Evolutionary conservation across 2,113 vertebrate species (phyloP).

Genomic region (Hydrolagus affinis): DNA sequence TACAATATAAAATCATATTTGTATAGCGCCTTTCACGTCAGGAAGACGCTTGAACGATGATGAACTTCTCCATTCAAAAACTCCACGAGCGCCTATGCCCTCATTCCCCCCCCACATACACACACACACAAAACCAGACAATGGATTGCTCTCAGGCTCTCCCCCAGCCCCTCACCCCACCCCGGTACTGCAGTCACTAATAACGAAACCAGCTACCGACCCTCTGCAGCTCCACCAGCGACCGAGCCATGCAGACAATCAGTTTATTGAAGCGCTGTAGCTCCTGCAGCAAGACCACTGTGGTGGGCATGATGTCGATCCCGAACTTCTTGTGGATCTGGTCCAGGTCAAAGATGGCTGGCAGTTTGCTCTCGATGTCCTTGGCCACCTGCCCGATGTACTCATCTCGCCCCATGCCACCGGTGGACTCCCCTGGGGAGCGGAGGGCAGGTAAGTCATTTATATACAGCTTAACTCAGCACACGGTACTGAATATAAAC

Average conservation of each 20-base stretch:
- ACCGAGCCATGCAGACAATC: conserved; percentile 63
- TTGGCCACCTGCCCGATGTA: conserved; percentile 75
- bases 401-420: conserved; percentile 73
- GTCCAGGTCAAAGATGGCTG: conserved; percentile 68
- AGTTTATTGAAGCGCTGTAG: conserved; percentile 84
- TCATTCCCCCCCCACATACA: neutral
- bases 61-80: neutral
- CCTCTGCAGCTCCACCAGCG: conserved; percentile 71
- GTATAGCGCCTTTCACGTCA: neutral
- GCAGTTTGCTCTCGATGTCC: conserved; percentile 82
- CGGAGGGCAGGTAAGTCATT: neutral
- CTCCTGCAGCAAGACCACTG: conserved; percentile 87
- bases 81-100: neutral
- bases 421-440: conserved; percentile 66
- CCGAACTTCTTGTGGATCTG: conserved; percentile 66
- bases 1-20: too few species aligned
- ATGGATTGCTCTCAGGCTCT: too few species aligned
- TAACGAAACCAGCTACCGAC: conserved; percentile 45
- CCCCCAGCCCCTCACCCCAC: neutral
- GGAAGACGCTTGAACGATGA: neutral
- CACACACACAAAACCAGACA: neutral
- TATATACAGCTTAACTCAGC: neutral
- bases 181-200: neutral
- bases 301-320: conserved; percentile 57
- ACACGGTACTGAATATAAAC: neutral